Base-by-base conservation (phyloP, 2,797 vertebrate genomes). In the Percopsis omiscomaycus region DNA sequence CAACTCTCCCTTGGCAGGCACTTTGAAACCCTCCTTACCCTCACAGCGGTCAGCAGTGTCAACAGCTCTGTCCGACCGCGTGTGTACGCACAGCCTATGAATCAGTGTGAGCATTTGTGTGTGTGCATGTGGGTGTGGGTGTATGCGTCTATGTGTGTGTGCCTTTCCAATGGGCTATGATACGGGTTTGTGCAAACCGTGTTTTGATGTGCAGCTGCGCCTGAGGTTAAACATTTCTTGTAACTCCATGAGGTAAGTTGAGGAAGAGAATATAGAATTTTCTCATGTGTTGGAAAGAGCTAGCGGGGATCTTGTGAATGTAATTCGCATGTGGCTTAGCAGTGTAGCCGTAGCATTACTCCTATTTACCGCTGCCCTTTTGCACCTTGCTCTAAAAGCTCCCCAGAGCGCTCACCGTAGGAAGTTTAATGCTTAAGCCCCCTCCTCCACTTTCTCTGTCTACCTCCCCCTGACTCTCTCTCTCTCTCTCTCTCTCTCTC, bases 301-400 rank as follows among this genome's bases (percentile, higher is more conserved):
- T 37, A 37, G 4, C 37, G 12, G 42, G n/a, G 28, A 50, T 50
- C 61, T 16, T 56, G 32, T 15, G 16, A 37, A 15, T 4, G 29
- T 42, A 27, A 51, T 69, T n/a, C 14, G 60, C 37, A 30, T 37
- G 37, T 65, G 68, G 37, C 55, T 46, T 10, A 46, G 50, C 47
- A 5, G 28, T 65, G 50, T 66, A 76, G 55, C 68, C 4, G 14
- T 13, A 66, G 61, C 75, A 56, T 47, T 37, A 65, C 55, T 79
- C 67, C 14, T 62, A 57, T 78, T 80, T 75, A 80, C 79, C 61
- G 22, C 69, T 85, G 78, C 59, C 78, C 74, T 86, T 84, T 86
- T 88, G 85, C 90, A 91, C 89, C 88, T 90, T 90, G 77, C 83
- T 79, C 75, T 79, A 64, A 88, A 82, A 84, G 74, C 77, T 89